Base-by-base conservation (phyloP, 2,113 vertebrate genomes). In the Cinclus mexicanus region DNA sequence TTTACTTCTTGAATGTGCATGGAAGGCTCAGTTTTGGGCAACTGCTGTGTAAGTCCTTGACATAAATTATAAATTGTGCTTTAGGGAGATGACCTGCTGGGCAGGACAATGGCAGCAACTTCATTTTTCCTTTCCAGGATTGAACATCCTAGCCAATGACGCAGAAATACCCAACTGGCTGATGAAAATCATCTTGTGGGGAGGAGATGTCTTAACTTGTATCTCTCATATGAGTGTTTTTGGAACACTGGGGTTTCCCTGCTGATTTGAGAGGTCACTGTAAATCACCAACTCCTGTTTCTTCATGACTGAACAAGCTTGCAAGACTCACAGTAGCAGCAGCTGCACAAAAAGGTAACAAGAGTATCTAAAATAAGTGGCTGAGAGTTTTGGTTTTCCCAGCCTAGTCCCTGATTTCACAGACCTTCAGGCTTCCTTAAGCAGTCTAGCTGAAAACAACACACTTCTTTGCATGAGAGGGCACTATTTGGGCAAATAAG, bases 31-130 rank as follows among this genome's bases (percentile, higher is more conserved):
- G 74, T 57, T 94, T 93, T 55, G 65, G 75, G 69, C 35, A 77
- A 50, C 75, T 82, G 90, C 87, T 81, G 72, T 88, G 94, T 65
- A 42, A 79, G 96, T 97, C 98, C 98, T 98, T 97, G 98, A 98
- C 98, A 98, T 98, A 97, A 98, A 97, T 98, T 96, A 98, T 98
- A 97, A 98, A 98, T 96, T 95, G 97, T 97, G 90, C 95, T 97
- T 97, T 68, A 96, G 98, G 97, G 97, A 98, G 94, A 42, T 41
- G 74, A 93, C 97, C 96, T 90, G 92, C 95, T 98, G 97, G 96
- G 96, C 96, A 97, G 97, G 96, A 98, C 97, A 96, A 91, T 96
- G 97, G 96, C 96, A 98, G 95, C 93, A 97, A 91, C 95, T 95
- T 96, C 88, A 95, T 95, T 97, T 98, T 97, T 95, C 91, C 92